Base-by-base conservation (phyloP, 2,888 invertebrate genomes). In the Cephus nigrinus region DNA sequence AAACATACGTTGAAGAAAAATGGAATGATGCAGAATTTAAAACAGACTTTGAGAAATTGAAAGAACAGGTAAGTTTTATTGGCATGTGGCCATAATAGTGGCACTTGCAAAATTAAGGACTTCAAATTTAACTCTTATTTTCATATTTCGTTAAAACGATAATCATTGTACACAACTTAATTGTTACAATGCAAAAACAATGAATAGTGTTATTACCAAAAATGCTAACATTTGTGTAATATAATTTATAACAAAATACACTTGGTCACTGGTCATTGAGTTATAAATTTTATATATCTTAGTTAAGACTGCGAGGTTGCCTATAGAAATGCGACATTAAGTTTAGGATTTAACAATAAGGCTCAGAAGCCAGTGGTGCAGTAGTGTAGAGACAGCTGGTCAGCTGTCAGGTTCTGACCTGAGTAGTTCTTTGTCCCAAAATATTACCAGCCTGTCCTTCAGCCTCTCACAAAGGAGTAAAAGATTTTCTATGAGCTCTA, bases 21-120 rank as follows among this genome's bases (percentile, higher is more conserved):
- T 97, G 96, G 96, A 94, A 95, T 71, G 92, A 92, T 0, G 93
- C 94, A 1, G 94, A 94, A 75, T 95, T 96, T 55, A 94, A 96
- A 89, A 92, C 92, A 78, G 95, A 95, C 72, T 93, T 97, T 4
- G 91, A 93, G 32, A 94, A 94, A 55, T 92, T 98, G 36, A 93
- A 94, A 85, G 93, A 94, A 84, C 93, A 95, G 92, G 94, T 94
- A 90, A 91, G 87, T 75, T 77, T 77, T 76, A 69, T 5, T 74
- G n/a, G 11, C 23, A 55, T 55, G 55, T 55, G 55, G 5, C 55
- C 9, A 55, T 23, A 55, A 55, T 55, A 23, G 23, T 55, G 40
- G 23, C 5, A 40, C 23, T 40, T 40, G 23, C 23, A 40, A 40
- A 40, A 40, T 40, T 40, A 40, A 23, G 15, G 1, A 55, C 23